phyloP scores from a whole-genome alignment of 2,797 vertebrate genomes.

The Salmo trutta region DNA sequence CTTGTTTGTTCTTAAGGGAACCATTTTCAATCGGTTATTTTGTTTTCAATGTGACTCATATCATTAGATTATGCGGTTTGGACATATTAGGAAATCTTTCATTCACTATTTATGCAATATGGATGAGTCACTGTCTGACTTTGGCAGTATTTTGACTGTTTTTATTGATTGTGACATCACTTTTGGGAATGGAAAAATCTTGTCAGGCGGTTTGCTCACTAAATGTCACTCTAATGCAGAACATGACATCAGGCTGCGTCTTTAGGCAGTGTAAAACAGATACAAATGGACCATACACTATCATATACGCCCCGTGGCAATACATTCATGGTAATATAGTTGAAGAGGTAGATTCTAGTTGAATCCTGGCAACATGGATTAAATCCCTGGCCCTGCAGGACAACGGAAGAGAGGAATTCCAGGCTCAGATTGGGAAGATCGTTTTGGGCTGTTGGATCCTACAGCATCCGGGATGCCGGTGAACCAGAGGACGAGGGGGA shows the following conservation, averaged over 20 bases:
- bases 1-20: neutral
- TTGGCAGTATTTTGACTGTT: neutral
- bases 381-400: neutral
- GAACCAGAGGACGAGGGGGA: neutral
- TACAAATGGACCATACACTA: neutral
- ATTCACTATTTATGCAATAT: neutral
- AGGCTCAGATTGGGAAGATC: neutral
- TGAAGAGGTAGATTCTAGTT: neutral
- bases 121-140: neutral
- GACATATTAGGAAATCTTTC: neutral
- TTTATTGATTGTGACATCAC: neutral
- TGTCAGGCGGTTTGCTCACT: neutral
- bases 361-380: neutral
- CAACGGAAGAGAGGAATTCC: neutral
- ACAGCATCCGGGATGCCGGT: neutral
- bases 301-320: neutral
- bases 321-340: neutral
- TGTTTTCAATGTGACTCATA: neutral
- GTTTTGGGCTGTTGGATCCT: neutral
- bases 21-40: neutral
- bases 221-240: neutral
- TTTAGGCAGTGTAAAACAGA: neutral
- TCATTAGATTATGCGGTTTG: neutral
- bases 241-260: neutral
- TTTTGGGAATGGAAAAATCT: slow-evolving; percentile 6